Evolutionary conservation across 2,113 vertebrate genomes (phyloP).

Genomic region (Vulpes lagopus): DNA sequence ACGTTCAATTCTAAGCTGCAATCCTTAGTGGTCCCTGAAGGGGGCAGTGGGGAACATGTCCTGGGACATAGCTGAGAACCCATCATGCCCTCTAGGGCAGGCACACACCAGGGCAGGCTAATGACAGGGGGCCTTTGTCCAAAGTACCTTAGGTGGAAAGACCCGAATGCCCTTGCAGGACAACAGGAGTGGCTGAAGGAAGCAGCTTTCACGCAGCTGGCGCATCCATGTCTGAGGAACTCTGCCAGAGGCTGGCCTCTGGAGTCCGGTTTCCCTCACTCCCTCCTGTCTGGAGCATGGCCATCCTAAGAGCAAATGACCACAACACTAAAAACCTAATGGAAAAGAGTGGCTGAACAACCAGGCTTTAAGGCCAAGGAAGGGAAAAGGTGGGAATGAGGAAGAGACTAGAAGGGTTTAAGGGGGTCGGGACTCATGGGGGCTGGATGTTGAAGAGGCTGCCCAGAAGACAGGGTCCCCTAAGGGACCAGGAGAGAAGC

Average conservation of each 20-base stretch:
- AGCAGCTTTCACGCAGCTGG: too few species aligned
- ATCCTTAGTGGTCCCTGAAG: neutral
- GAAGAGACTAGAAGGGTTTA: neutral
- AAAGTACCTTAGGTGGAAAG: neutral
- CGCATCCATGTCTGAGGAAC: neutral
- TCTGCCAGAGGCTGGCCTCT: neutral
- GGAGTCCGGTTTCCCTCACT: neutral
- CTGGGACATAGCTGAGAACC: neutral
- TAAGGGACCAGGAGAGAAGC: neutral
- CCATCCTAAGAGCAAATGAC: neutral
- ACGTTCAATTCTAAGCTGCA: neutral
- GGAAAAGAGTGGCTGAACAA: neutral
- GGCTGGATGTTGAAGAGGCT: neutral
- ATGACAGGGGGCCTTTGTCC: neutral
- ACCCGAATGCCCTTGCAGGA: fast-evolving
- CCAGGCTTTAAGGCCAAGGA: neutral
- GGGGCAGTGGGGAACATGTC: neutral
- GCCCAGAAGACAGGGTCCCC: neutral
- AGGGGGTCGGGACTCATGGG: neutral
- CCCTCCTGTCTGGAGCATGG: neutral
- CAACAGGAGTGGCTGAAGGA: neutral
- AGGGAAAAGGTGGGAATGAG: neutral
- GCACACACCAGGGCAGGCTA: neutral
- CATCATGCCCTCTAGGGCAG: neutral
- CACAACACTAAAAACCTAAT: neutral